These are phyloP conservation scores for Acromyrmex heyeri DNA, from an alignment of 1,140 invertebrate species.

Conservation along the genomic window DNA sequence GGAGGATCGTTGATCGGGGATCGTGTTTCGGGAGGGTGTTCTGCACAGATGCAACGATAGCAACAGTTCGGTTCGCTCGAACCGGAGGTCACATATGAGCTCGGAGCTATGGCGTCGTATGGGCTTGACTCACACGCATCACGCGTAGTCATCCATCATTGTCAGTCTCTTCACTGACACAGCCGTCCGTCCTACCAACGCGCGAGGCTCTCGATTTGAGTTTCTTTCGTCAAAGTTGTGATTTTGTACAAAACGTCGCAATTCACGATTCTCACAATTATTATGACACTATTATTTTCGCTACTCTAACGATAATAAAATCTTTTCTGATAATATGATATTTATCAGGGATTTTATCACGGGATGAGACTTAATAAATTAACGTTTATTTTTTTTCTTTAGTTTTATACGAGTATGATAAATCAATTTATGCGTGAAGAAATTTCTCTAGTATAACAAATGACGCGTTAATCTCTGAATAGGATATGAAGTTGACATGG, in stretches of 20 bases:
- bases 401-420: conserved; percentile 12
- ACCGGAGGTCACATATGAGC: conserved; percentile 82
- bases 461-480: conserved; percentile 59
- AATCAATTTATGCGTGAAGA: conserved; percentile 38
- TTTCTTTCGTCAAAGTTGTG: conserved; percentile 65
- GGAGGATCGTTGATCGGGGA: conserved; percentile 72
- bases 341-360: too few relatives aligned
- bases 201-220: conserved; percentile 70
- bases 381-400: background rate
- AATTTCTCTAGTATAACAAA: conserved; percentile 43
- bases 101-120: conserved; percentile 81
- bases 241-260: conserved; percentile 51
- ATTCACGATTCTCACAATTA: conserved; percentile 2
- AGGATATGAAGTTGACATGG: conserved; percentile 69
- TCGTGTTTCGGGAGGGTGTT: conserved; percentile 80
- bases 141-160: conserved; percentile 85
- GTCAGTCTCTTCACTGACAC: conserved; percentile 81
- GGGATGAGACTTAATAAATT: background rate
- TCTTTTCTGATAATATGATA: background rate
- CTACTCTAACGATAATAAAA: background rate
- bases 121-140: conserved; percentile 85
- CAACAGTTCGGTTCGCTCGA: conserved; percentile 83
- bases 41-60: conserved; percentile 85
- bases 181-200: conserved; percentile 74
- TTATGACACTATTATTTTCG: background rate